These are phyloP conservation scores for Ips nitidus DNA, from an alignment of 1,140 invertebrate species.

Conservation along the genomic window DNA sequence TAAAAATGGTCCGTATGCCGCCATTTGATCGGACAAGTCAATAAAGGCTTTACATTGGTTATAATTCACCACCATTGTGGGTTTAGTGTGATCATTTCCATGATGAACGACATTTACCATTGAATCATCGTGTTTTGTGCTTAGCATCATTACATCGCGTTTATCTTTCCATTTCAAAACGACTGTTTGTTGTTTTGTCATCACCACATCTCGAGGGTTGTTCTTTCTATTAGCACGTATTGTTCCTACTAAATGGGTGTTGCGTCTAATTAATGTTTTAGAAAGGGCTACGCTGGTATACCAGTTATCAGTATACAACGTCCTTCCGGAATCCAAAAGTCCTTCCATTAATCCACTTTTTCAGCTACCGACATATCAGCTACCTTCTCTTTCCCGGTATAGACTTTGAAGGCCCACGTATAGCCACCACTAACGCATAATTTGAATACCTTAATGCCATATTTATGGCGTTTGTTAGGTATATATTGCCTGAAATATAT, in stretches of 20 bases:
- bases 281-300: constrained; percentile 52
- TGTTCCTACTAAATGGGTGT: constrained; percentile 25
- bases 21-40: constrained; percentile 44
- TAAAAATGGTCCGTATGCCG: constrained; percentile 45
- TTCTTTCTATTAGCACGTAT: constrained; percentile 37
- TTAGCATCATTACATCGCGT: constrained; percentile 47
- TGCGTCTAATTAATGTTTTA: constrained; percentile 26
- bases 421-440: constrained; percentile 37
- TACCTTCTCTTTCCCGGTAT: constrained; percentile 40
- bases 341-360: constrained; percentile 17
- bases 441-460: constrained; percentile 49
- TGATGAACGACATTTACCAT: constrained; percentile 15
- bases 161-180: constrained; percentile 52
- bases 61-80: constrained; percentile 2
- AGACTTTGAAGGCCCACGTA: constrained; percentile 41
- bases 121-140: constrained; percentile 43
- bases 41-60: constrained; percentile 31
- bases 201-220: constrained; percentile 42
- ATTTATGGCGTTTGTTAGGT: constrained; percentile 22
- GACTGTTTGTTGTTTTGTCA: constrained; percentile 37
- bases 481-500: constrained; percentile 28
- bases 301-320: constrained; percentile 45
- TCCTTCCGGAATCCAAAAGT: constrained; percentile 19
- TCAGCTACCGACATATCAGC: neutral
- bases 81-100: neutral